These are phyloP conservation scores for Dryoscopus gambensis DNA, from an alignment of 2,113 vertebrate genomes.

Conservation along the genomic window DNA sequence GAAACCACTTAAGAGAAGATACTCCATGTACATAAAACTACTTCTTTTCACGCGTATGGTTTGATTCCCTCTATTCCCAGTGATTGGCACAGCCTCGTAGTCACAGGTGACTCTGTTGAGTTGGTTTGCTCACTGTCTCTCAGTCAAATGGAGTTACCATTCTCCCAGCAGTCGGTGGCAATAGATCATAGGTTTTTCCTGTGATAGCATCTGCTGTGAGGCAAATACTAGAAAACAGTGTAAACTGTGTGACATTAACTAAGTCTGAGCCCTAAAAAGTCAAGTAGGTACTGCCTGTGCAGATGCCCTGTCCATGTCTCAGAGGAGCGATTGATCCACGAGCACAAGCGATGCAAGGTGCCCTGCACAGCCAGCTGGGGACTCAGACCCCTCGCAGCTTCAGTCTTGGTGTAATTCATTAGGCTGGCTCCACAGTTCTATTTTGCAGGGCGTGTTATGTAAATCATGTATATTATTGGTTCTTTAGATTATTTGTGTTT, in stretches of 20 bases:
- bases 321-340: accelerated
- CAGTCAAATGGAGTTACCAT: background rate
- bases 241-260: background rate
- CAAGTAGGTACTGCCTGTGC: accelerated
- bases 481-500: background rate
- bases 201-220: background rate
- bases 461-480: background rate
- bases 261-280: background rate
- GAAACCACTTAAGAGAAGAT: background rate
- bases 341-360: accelerated
- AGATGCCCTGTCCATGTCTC: background rate
- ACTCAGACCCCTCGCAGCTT: background rate
- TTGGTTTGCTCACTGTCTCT: background rate
- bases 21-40: background rate
- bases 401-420: background rate
- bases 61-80: background rate
- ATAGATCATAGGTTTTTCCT: background rate
- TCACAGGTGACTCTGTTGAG: background rate
- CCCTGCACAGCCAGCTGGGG: background rate
- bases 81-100: background rate
- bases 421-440: background rate
- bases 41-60: background rate
- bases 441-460: background rate
- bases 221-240: background rate
- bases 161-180: background rate